phyloP scores from a whole-genome alignment of 1,140 invertebrate species.

The Drosophila carrolli region DNA sequence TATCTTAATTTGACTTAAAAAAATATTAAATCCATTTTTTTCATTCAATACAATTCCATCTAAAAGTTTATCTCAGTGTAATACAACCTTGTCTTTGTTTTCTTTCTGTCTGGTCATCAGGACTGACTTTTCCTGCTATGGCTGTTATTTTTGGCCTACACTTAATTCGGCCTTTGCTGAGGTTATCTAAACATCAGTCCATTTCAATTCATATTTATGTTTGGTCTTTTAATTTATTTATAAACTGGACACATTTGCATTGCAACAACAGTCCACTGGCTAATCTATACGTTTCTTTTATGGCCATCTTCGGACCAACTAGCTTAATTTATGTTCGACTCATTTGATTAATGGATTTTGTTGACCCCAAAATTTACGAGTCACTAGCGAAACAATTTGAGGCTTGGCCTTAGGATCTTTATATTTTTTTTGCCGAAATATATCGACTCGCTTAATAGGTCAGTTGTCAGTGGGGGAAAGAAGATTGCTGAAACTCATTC shows the following conservation, averaged over 20 bases:
- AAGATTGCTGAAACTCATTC: conserved; percentile 5
- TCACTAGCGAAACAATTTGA: conserved; percentile 52
- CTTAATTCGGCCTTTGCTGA: conserved; percentile 41
- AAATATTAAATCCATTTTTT: no score
- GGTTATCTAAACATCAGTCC: conserved; percentile 40
- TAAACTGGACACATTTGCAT: conserved; percentile 39
- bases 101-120: conserved; percentile 46
- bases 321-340: conserved; percentile 65
- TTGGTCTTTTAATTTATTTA: conserved; percentile 54
- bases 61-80: neutral
- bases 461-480: conserved; percentile 26
- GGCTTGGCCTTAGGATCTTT: conserved; percentile 15
- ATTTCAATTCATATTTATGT: conserved; percentile 51
- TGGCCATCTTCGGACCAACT: conserved; percentile 39
- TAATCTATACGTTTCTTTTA: conserved; percentile 47
- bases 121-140: conserved; percentile 15
- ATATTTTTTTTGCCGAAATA: conserved; percentile 33
- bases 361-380: conserved; percentile 45
- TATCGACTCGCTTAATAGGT: conserved; percentile 59
- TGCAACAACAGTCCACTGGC: conserved; percentile 29
- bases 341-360: conserved; percentile 67
- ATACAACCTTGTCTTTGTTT: conserved; percentile 33
- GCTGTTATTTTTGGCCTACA: conserved; percentile 47
- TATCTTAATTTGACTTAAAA: no score
- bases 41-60: no score